These are phyloP conservation scores for Paguma larvata DNA, from an alignment of 2,797 vertebrate genomes.

Conservation along the genomic window DNA sequence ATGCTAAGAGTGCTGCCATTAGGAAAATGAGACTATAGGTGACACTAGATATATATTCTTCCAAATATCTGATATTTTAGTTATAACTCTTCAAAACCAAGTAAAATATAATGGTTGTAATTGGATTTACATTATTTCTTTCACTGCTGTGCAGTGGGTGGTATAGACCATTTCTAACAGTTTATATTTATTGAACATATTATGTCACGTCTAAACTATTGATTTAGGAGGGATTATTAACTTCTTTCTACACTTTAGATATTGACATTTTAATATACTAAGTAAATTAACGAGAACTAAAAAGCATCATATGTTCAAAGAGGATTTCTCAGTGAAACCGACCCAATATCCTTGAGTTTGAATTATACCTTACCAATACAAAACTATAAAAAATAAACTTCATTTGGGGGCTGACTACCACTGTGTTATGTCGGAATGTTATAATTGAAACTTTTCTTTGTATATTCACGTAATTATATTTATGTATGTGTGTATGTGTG, in stretches of 20 bases:
- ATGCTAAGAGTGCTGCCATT: background rate
- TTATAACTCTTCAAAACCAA: conserved; percentile 23
- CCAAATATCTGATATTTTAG: conserved; percentile 25
- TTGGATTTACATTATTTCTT: conserved; percentile 21
- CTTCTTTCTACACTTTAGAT: background rate
- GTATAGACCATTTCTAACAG: background rate
- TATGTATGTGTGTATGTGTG: background rate
- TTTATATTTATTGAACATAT: conserved; percentile 24
- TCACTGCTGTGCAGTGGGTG: background rate
- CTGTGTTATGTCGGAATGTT: conserved; percentile 6
- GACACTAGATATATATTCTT: background rate
- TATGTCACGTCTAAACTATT: conserved; percentile 5
- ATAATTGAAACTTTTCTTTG: background rate
- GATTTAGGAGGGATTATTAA: background rate
- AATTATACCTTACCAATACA: background rate
- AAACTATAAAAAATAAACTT: conserved; percentile 26
- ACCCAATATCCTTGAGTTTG: background rate
- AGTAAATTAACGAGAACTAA: background rate
- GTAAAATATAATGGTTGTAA: background rate
- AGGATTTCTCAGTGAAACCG: background rate
- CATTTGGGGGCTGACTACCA: conserved; percentile 28
- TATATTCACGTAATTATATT: conserved; percentile 3
- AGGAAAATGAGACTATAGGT: background rate
- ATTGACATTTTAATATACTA: conserved; percentile 42
- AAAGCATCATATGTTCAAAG: background rate